A percentile compares a stretch with the other conserved stretches of the same genome.
Conservation (phyloP, 2,888 invertebrate genomes). For the Drosophila sordidula region DNA sequence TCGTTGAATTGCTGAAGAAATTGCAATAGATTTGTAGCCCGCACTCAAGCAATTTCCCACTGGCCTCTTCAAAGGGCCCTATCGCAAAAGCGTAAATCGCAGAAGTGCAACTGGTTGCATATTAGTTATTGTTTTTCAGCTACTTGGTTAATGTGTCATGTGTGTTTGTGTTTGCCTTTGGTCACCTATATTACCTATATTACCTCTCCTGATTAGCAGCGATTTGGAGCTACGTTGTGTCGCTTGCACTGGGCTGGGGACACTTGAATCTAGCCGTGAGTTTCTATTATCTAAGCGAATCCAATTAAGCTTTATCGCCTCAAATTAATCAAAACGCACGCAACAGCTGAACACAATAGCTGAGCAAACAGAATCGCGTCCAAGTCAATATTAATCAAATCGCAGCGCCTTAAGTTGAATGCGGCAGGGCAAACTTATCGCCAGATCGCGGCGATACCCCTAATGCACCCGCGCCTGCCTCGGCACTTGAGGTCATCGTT, state of each 20-base stretch:
- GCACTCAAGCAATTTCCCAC: neutral
- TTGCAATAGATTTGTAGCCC: no score
- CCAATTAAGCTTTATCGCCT: slow-evolving; percentile 79
- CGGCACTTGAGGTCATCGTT: slow-evolving; percentile 20
- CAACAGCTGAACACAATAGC: slow-evolving; percentile 81
- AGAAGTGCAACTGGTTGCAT: slow-evolving; percentile 40
- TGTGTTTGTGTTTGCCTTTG: slow-evolving; percentile 13
- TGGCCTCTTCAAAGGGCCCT: neutral
- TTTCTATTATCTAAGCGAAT: slow-evolving; percentile 71
- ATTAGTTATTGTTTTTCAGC: slow-evolving; percentile 14
- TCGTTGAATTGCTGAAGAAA: no score
- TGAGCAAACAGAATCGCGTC: slow-evolving; percentile 75
- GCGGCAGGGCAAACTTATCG: neutral
- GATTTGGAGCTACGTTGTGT: slow-evolving; percentile 52
- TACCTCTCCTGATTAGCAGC: slow-evolving; percentile 61
- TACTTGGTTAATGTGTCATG: slow-evolving; percentile 30
- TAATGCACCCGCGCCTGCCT: neutral
- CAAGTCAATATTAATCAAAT: slow-evolving; percentile 79
- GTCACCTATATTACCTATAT: slow-evolving; percentile 7
- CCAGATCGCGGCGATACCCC: slow-evolving; percentile 1
- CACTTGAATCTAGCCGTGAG: slow-evolving; percentile 39
- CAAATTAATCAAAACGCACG: slow-evolving; percentile 69
- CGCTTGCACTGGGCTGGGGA: slow-evolving; percentile 21
- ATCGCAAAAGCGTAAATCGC: slow-evolving; percentile 19
- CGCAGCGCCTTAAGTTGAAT: slow-evolving; percentile 51